Evolutionary conservation across 2,888 invertebrate species (phyloP).

Genomic region (Malacosoma neustria): DNA sequence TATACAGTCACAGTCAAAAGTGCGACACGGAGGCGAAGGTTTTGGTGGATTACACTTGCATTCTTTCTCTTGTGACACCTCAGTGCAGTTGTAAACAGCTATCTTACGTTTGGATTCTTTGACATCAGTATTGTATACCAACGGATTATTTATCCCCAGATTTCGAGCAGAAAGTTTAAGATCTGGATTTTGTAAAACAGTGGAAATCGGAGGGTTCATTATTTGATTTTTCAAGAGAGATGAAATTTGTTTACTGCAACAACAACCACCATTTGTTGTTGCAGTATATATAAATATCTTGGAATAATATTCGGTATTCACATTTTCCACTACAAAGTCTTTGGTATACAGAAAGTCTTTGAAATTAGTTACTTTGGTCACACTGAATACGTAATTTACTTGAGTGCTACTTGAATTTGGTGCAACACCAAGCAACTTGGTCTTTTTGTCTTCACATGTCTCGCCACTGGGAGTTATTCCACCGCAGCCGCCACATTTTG

Average conservation of each 20-base stretch:
- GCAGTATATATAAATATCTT: constrained; percentile 5
- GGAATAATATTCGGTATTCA: constrained; percentile 15
- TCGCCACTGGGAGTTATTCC: constrained; percentile 32
- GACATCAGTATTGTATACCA: constrained; percentile 25
- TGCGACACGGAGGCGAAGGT: constrained; percentile 49
- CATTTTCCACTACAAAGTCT: constrained; percentile 31
- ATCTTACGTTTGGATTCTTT: constrained; percentile 19
- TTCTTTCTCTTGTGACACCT: constrained; percentile 43
- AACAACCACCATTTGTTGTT: constrained; percentile 19
- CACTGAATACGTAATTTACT: constrained; percentile 35
- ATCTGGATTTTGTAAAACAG: constrained; percentile 10
- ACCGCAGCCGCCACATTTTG: constrained; percentile 39
- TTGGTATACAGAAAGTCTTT: constrained; percentile 31
- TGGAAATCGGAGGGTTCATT: constrained; percentile 11
- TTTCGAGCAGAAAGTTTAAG: constrained; percentile 16
- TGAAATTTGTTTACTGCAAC: constrained; percentile 16
- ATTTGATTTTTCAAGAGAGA: constrained; percentile 9
- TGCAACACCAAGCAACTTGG: constrained; percentile 35
- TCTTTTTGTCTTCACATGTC: constrained; percentile 44
- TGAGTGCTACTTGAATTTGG: constrained; percentile 33
- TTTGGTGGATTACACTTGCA: constrained; percentile 55
- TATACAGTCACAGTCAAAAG: constrained; percentile 58
- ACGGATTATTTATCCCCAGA: constrained; percentile 18
- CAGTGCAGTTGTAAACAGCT: constrained; percentile 33
- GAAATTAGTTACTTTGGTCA: constrained; percentile 29